These are phyloP conservation scores for Aleiodes leptofemur DNA, from an alignment of 2,888 invertebrate genomes.

Conservation along the genomic window DNA sequence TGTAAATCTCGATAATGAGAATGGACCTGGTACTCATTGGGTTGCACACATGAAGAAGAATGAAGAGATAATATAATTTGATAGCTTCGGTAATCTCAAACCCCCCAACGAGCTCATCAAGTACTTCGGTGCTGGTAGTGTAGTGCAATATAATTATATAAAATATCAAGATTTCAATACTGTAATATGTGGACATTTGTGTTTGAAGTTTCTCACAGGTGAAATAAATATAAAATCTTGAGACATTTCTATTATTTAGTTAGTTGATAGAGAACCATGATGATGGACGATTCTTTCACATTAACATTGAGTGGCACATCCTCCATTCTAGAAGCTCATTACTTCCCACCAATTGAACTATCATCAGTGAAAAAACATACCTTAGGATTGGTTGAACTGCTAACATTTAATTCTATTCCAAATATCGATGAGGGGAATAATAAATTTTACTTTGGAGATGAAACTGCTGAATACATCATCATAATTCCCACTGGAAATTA, in stretches of 20 bases:
- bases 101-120: slow-evolving; percentile 14
- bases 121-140: slow-evolving; percentile 39
- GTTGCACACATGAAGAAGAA: slow-evolving; percentile 38
- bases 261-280: neutral
- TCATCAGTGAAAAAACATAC: slow-evolving; percentile 55
- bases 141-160: slow-evolving; percentile 29
- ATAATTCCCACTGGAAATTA: too few relatives aligned
- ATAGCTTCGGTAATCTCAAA: slow-evolving; percentile 39
- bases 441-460: too few relatives aligned
- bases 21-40: slow-evolving; percentile 43
- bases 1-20: slow-evolving; percentile 43
- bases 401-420: slow-evolving; percentile 32
- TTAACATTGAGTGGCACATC: slow-evolving; percentile 58
- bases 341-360: slow-evolving; percentile 60
- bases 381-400: slow-evolving; percentile 61
- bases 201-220: slow-evolving; percentile 35
- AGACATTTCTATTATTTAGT: neutral
- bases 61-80: slow-evolving; percentile 35
- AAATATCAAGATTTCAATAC: slow-evolving; percentile 38
- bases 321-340: slow-evolving; percentile 55
- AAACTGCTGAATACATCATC: too few relatives aligned
- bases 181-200: slow-evolving; percentile 38
- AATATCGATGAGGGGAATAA: too few relatives aligned
- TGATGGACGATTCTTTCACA: slow-evolving; percentile 56
- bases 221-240: neutral